phyloP scores from a whole-genome alignment of 2,888 invertebrate species.

The Polia nebulosa region DNA sequence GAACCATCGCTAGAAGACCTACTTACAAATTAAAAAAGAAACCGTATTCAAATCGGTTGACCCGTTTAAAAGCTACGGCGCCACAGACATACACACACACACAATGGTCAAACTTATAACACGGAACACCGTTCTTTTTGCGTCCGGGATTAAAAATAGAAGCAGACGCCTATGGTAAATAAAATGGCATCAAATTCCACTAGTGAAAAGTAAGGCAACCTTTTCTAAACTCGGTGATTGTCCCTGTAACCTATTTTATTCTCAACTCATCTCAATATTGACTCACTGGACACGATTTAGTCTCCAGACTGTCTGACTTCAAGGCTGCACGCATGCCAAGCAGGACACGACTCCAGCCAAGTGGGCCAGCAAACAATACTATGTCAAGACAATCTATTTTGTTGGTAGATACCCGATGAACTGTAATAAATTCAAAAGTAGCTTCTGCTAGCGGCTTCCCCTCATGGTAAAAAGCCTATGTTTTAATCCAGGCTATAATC shows the following conservation, averaged over 20 bases:
- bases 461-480: too few species aligned
- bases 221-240: neutral
- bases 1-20: too few species aligned
- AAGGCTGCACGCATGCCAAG: slow-evolving; percentile 32
- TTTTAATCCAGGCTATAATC: too few species aligned
- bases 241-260: neutral
- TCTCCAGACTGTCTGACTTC: slow-evolving; percentile 29
- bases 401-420: neutral
- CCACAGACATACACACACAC: too few species aligned
- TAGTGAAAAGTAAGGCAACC: neutral
- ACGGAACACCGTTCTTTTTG: too few species aligned
- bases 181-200: neutral
- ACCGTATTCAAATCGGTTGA: too few species aligned
- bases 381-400: slow-evolving; percentile 6
- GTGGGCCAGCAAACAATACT: slow-evolving; percentile 48
- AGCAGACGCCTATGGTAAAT: neutral
- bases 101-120: too few species aligned
- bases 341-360: slow-evolving; percentile 41
- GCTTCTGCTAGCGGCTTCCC: too few species aligned
- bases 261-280: slow-evolving; percentile 7
- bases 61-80: too few species aligned
- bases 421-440: neutral
- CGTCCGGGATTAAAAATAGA: too few species aligned
- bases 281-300: neutral
- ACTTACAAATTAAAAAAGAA: too few species aligned